Evolutionary conservation across 2,113 vertebrate genomes (phyloP), one percentile per base, ranked within the genome.

Genomic region (Halcyon senegalensis): DNA sequence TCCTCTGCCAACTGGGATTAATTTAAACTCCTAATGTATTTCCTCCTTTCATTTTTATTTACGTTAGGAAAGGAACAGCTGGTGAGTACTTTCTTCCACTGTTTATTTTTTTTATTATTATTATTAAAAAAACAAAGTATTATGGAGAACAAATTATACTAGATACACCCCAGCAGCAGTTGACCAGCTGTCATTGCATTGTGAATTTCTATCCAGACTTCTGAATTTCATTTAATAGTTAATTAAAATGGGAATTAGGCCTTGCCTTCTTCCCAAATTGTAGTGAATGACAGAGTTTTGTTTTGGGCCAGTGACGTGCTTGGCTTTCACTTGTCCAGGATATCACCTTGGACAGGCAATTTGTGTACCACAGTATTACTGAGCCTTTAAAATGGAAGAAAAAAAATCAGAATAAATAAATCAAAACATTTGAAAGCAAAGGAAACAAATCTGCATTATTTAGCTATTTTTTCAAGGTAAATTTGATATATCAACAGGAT

Each of bases 231-330:
- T 73, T 82, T 58, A 79, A 80, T 58, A 77, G 27, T 63, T 84
- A 90, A 79, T 93, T 95, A 84, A 92, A 84, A 70, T 28, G 33
- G 31, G 79, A 95, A 90, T 79, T 66, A 84, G 46, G 24, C n/a
- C 14, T 75, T 78, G 31, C 2, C 3, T 95, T 20, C 17, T 87
- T 93, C 35, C 33, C 43, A 72, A 31, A 83, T 35, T 92, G 18
- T 53, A 31, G 15, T 81, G 73, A 95, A 84, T 24, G 31, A 48
- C 19, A 70, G 16, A 53, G 10, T 6, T 88, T 51, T 55, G 20
- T 20, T 76, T 69, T 64, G n/a, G 53, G 27, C 24, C 27, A 51
- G 16, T 50, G 50, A 33, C 19, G 6, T 56, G 12, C 7, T 55
- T 76, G 11, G 41, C 21, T 90, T 90, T 89, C 55, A 20, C 14